Evolutionary conservation across 1,140 invertebrate species (phyloP).

Genomic region (Brachionus angularis): DNA sequence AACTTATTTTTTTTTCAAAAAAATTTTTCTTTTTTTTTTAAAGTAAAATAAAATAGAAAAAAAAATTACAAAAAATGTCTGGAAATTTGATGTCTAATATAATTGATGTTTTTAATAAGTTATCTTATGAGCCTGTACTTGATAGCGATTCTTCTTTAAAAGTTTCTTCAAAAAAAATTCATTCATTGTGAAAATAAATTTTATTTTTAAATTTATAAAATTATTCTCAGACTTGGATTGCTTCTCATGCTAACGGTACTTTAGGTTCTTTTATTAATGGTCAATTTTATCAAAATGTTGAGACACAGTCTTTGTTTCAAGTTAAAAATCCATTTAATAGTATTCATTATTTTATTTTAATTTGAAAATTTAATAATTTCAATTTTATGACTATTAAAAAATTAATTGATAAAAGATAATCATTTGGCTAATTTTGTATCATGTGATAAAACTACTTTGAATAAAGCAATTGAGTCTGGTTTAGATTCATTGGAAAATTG

Average conservation of each 20-base stretch:
- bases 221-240: constrained; percentile 53
- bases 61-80: neutral
- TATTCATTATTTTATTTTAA: neutral
- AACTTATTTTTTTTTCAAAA: neutral
- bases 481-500: constrained; percentile 55
- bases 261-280: constrained; percentile 58
- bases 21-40: neutral
- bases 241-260: constrained; percentile 50
- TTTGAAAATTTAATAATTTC: constrained; percentile 13
- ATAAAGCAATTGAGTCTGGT: constrained; percentile 54
- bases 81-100: neutral
- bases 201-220: neutral
- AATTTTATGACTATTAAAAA: neutral
- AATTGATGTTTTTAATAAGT: neutral
- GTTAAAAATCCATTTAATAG: constrained; percentile 42
- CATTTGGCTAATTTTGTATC: constrained; percentile 51
- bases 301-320: constrained; percentile 54
- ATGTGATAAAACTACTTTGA: constrained; percentile 52
- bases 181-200: neutral
- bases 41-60: neutral
- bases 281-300: constrained; percentile 51
- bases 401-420: constrained; percentile 50
- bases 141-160: constrained; percentile 20
- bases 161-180: neutral
- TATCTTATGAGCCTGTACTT: constrained; percentile 17